Evolutionary conservation across 2,113 vertebrate species (phyloP).

Genomic region (Sceloporus undulatus): DNA sequence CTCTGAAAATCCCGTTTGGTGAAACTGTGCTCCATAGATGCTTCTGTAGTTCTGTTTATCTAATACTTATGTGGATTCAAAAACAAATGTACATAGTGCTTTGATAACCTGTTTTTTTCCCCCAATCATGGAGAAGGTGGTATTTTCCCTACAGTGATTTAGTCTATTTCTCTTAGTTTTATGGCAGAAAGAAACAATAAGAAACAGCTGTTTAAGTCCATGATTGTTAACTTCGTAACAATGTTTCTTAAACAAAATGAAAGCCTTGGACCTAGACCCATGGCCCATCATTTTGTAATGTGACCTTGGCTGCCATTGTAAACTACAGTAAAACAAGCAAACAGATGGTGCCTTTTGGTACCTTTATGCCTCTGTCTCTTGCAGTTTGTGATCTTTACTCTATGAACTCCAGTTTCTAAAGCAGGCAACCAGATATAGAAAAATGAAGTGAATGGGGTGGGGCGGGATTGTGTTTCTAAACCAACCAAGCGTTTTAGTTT

Average conservation of each 20-base stretch:
- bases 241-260: slow-evolving; percentile 20
- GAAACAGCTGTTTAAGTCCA: background rate
- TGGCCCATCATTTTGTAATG: slow-evolving; percentile 30
- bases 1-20: background rate
- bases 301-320: slow-evolving; percentile 40
- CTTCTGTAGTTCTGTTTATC: slow-evolving; percentile 32
- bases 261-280: slow-evolving; percentile 18
- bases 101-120: slow-evolving; percentile 10
- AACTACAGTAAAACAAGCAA: slow-evolving; percentile 30
- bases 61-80: slow-evolving; percentile 23
- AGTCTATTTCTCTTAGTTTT: slow-evolving; percentile 4
- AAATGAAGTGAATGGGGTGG: background rate
- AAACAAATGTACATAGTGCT: slow-evolving; percentile 28
- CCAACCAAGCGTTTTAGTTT: slow-evolving; percentile 22
- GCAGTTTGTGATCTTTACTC: slow-evolving; percentile 19
- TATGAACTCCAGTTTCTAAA: slow-evolving; percentile 17
- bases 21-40: slow-evolving; percentile 14
- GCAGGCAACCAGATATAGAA: background rate
- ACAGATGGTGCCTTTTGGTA: slow-evolving; percentile 13
- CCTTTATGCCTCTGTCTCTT: slow-evolving; percentile 13
- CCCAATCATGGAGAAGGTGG: background rate
- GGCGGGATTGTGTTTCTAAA: slow-evolving; percentile 12
- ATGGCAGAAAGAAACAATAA: background rate
- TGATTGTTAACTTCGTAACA: slow-evolving; percentile 1
- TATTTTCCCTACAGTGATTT: background rate